These are phyloP conservation scores for Sepiola atlantica DNA, from an alignment of 2,888 invertebrate species.

Conservation along the genomic window DNA sequence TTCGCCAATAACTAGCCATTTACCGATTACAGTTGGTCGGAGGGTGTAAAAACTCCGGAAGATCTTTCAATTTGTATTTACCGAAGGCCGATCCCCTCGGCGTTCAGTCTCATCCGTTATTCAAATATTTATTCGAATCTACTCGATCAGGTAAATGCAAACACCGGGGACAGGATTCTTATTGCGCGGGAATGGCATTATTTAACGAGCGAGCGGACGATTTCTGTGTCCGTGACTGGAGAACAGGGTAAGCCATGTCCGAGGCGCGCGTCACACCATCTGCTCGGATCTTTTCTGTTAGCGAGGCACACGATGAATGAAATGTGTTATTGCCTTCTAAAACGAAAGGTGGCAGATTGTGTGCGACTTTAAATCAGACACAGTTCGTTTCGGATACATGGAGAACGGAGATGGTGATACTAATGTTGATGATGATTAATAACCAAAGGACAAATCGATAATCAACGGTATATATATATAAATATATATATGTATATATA, in stretches of 20 bases:
- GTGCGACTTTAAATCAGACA: background rate
- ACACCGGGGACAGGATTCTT: background rate
- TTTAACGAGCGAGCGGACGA: background rate
- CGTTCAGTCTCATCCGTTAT: background rate
- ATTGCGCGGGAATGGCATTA: slow-evolving; percentile 6
- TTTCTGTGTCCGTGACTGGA: background rate
- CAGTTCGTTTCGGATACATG: background rate
- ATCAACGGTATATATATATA: too few species aligned
- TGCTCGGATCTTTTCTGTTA: background rate
- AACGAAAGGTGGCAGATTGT: background rate
- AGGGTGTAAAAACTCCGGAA: background rate
- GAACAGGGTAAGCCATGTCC: background rate
- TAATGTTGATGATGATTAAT: background rate
- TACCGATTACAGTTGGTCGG: background rate
- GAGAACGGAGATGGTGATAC: background rate
- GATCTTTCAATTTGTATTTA: background rate
- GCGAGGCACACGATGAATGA: background rate
- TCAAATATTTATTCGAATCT: slow-evolving; percentile 20
- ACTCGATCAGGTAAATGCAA: background rate
- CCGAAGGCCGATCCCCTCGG: background rate
- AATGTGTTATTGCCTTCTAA: background rate
- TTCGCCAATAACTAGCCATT: background rate
- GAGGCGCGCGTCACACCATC: background rate
- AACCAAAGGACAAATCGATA: too few species aligned
- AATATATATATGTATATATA: too few species aligned